Evolutionary conservation across 2,113 vertebrate species (phyloP).

Genomic region (Brienomyrus longianalis): DNA sequence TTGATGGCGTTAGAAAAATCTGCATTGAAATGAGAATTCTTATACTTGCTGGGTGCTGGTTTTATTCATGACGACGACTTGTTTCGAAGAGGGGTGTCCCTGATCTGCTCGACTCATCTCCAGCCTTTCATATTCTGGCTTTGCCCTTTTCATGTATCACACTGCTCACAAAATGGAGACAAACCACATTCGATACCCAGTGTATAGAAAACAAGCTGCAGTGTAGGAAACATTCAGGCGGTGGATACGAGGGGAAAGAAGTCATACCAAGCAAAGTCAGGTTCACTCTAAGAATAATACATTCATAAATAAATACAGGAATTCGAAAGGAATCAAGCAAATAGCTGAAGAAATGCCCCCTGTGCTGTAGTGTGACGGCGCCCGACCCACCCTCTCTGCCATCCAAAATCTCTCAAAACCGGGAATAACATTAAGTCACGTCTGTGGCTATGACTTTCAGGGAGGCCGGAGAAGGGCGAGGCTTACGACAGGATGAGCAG

Average conservation of each 20-base stretch:
- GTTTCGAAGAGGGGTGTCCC: neutral
- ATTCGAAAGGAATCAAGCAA: constrained; percentile 42
- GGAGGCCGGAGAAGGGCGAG: constrained; percentile 39
- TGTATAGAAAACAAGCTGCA: constrained; percentile 34
- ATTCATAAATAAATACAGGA: constrained; percentile 4
- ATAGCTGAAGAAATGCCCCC: constrained; percentile 42
- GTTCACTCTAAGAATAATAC: neutral
- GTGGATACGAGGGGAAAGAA: constrained; percentile 29
- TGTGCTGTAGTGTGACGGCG: neutral
- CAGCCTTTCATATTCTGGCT: neutral
- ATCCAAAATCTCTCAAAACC: constrained; percentile 32
- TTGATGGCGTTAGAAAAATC: neutral
- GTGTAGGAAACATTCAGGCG: constrained; percentile 41
- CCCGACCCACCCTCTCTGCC: neutral
- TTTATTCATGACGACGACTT: neutral
- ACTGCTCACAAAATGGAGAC: constrained; percentile 3
- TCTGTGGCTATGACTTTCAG: constrained; percentile 39
- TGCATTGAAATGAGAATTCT: neutral
- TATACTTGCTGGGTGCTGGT: neutral
- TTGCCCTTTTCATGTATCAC: neutral
- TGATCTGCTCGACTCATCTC: neutral
- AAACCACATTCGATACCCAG: constrained; percentile 29
- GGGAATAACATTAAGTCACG: constrained; percentile 17
- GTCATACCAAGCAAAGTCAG: neutral
- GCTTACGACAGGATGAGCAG: constrained; percentile 31